Evolutionary conservation across 2,113 vertebrate species (phyloP), one percentile per base, ranked within the genome.

Genomic region (Sula dactylatra): DNA sequence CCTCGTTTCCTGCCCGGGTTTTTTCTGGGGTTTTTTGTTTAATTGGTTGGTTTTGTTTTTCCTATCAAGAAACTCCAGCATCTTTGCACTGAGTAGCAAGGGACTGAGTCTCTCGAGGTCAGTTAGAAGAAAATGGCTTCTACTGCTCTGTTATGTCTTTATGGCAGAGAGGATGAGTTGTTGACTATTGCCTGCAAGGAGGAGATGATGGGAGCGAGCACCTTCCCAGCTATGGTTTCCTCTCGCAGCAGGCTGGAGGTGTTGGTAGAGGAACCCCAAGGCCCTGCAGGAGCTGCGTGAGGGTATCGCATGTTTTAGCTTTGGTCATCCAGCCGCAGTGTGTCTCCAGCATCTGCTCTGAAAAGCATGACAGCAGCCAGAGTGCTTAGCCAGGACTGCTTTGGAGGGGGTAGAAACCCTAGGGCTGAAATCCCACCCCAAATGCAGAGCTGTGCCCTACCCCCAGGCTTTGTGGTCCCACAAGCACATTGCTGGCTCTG

Each of bases 51-150:
- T 21, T 91, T 91, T 88, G 31, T 11, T 92, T 55, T 91, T 93
- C 40, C n/a, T 78, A 2, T 85, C 27, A 61, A 89, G 82, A 88
- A 96, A 80, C n/a, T 59, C 52, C 65, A 69, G 87, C 76, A 49
- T 85, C 40, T 96, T 95, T 97, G 85, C 90, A 95, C 76, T 88
- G 89, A 77, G 42, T 45, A 84, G 44, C 64, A 82, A 67, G 55
- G 56, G 50, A 65, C 56, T 18, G 72, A 86, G 71, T 74, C 58
- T 78, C 40, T 70, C 1, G 0, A 86, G 38, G 10, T 34, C 4
- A 4, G 31, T 54, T 82, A 76, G 67, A 91, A 50, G 40, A 76
- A 85, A 67, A 67, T 2, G 4, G 56, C 64, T 85, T 92, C 34
- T 38, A 5, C 47, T 86, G 32, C 71, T 85, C 61, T 77, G 34